A percentile compares a stretch with the other conserved stretches of the same genome.
Evolutionary conservation across 1,140 invertebrate species (phyloP).

Genomic region (Aphelenchoides fujianensis): DNA sequence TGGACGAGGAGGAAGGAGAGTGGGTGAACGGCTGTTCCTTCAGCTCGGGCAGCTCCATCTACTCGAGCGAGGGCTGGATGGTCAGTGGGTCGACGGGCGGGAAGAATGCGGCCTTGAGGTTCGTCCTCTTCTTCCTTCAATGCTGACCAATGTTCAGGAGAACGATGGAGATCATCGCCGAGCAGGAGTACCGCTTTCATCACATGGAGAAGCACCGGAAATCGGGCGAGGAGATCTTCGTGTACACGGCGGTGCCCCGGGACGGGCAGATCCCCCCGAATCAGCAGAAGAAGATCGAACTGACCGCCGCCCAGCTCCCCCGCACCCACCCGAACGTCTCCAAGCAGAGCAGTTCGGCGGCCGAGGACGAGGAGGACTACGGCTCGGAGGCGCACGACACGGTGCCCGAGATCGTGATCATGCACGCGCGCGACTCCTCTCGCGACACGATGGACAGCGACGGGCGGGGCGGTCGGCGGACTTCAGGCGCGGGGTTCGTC

Average conservation of each 20-base stretch:
- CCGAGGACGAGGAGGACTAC: constrained; percentile 29
- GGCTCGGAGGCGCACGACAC: constrained; percentile 27
- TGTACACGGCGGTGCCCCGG: constrained; percentile 44
- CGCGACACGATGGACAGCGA: constrained; percentile 31
- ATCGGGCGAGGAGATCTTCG: constrained; percentile 27
- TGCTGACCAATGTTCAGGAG: constrained; percentile 36
- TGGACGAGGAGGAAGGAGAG: neutral
- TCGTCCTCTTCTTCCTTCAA: too few species aligned
- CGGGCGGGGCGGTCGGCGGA: neutral
- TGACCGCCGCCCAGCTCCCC: neutral
- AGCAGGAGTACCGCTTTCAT: constrained; percentile 48
- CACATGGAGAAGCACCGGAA: constrained; percentile 19
- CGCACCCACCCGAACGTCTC: neutral
- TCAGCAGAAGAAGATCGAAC: neutral
- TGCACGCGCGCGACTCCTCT: constrained; percentile 47
- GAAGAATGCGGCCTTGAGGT: constrained; percentile 47
- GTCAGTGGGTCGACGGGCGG: constrained; percentile 46
- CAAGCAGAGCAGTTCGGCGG: neutral
- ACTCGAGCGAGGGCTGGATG: constrained; percentile 44
- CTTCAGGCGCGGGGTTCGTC: constrained; percentile 9
- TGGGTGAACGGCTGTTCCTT: neutral
- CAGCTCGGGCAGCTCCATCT: constrained; percentile 38
- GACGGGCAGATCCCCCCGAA: neutral
- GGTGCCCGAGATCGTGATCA: constrained; percentile 50
- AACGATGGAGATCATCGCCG: constrained; percentile 50